Base-by-base conservation (phyloP, 37 sponge, comb jelly and placozoan species). In the Beroe ovata region DNA sequence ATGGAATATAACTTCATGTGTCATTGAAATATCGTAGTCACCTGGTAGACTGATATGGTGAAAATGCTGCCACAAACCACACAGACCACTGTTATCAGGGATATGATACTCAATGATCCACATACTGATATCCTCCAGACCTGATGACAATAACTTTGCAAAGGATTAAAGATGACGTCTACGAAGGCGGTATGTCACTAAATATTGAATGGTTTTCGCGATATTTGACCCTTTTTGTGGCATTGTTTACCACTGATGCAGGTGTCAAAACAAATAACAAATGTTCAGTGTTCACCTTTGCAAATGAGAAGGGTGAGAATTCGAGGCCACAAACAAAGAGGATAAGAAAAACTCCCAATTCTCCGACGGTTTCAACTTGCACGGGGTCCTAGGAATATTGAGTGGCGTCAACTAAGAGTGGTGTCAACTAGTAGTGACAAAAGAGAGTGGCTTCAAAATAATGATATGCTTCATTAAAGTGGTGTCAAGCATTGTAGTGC, bases 261-360 rank as follows among this genome's bases (percentile, higher is more conserved):
- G n/a, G n/a, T n/a, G n/a, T n/a, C n/a, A n/a, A n/a, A n/a, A 20
- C 20, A 59, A 59, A 59, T 59, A 59, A 20, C 20, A n/a, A n/a
- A n/a, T n/a, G n/a, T 26, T 64, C 64, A 64, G 11, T 6, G 11
- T 21, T 89, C 19, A 94, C 97, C 94, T 93, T 97, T 29, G 47
- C 35, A 0, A 97, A 71, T 62, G 94, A 93, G 0, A 92, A 93
- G 8, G 95, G 93, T 20, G 97, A 93, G 61, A 97, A 92, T 42
- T 95, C 94, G 77, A 97, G 42, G 14, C 95, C 97, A 0, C 94
- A 90, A 39, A 89, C 60, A 39, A 97, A 95, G 39, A 97, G 72
- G 37, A 95, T 94, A 39, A 95, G 93, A 39, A 95, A 90, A 14
- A 95, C 94, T 0, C 97, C 97, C 90, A 97, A 91, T 60, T 97